Percentiles rank a stretch among this genome's conserved stretches.
These are phyloP conservation scores for Cheilosia impressa DNA, from an alignment of 2,888 invertebrate species.

Conservation along the genomic window DNA sequence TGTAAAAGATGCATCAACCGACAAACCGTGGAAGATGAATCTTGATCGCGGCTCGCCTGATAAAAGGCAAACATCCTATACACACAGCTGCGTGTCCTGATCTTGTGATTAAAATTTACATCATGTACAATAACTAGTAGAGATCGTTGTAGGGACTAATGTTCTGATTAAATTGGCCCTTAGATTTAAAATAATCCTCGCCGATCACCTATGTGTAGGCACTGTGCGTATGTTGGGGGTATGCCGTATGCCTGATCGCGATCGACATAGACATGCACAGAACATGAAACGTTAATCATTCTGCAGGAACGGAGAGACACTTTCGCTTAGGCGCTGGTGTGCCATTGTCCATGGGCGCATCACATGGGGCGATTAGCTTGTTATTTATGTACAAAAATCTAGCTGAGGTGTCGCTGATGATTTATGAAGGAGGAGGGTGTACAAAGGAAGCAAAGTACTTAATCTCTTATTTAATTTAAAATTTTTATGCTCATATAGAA, in stretches of 20 bases:
- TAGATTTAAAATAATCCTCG: conserved; percentile 28
- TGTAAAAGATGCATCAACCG: neutral
- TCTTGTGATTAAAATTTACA: conserved; percentile 73
- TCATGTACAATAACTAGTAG: conserved; percentile 66
- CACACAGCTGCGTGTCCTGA: conserved; percentile 67
- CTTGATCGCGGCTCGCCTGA: conserved; percentile 61
- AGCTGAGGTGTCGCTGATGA: neutral
- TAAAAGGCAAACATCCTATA: conserved; percentile 35
- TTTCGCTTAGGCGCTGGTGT: conserved; percentile 30
- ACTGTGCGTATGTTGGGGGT: conserved; percentile 20
- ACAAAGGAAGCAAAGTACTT: neutral
- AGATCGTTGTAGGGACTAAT: conserved; percentile 62
- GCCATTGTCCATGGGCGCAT: conserved; percentile 31
- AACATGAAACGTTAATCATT: conserved; percentile 40
- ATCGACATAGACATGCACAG: neutral
- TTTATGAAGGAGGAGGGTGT: neutral
- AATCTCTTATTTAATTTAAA: too few species aligned
- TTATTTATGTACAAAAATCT: conserved; percentile 36
- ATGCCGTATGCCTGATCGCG: conserved; percentile 5
- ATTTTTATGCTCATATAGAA: too few species aligned
- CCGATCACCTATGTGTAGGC: neutral
- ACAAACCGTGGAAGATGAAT: conserved; percentile 27
- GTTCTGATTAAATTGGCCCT: conserved; percentile 55
- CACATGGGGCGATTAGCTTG: conserved; percentile 5
- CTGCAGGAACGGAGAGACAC: conserved; percentile 47